A percentile compares a stretch with the other conserved stretches of the same genome.
These are phyloP conservation scores for Patagioenas fasciata DNA, from an alignment of 2,113 vertebrate species.

Conservation along the genomic window DNA sequence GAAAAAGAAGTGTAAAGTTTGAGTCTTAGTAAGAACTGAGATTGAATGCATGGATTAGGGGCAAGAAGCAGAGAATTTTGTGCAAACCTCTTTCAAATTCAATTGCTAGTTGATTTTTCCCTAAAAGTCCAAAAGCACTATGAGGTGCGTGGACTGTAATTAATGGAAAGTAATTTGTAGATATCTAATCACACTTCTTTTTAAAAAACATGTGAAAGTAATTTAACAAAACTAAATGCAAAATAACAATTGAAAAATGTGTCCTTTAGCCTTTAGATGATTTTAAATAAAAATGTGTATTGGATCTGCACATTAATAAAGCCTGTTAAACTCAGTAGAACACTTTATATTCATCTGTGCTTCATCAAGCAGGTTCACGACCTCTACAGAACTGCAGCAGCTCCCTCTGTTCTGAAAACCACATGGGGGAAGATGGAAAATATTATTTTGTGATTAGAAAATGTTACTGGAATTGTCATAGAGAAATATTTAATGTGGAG, in stretches of 20 bases:
- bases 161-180: conserved; percentile 70
- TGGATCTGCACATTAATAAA: conserved; percentile 75
- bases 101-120: conserved; percentile 25
- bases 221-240: conserved; percentile 73
- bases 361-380: conserved; percentile 78
- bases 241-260: conserved; percentile 75
- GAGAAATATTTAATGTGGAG: conserved; percentile 63
- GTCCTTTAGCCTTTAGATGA: conserved; percentile 73
- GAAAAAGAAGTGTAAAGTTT: not conserved
- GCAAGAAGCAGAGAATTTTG: not conserved
- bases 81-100: conserved; percentile 61
- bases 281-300: conserved; percentile 77
- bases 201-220: conserved; percentile 56
- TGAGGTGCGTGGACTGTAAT: conserved; percentile 56
- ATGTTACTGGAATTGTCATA: conserved; percentile 74
- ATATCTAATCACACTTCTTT: conserved; percentile 49
- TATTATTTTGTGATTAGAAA: conserved; percentile 81
- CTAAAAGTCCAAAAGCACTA: conserved; percentile 22
- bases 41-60: not conserved
- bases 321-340: conserved; percentile 71
- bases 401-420: conserved; percentile 69
- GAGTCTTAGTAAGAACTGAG: not conserved
- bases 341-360: conserved; percentile 77
- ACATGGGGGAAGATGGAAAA: conserved; percentile 67
- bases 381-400: conserved; percentile 71